These are phyloP conservation scores for Drosophila phalerata DNA, from an alignment of 2,888 invertebrate species.

Conservation along the genomic window DNA sequence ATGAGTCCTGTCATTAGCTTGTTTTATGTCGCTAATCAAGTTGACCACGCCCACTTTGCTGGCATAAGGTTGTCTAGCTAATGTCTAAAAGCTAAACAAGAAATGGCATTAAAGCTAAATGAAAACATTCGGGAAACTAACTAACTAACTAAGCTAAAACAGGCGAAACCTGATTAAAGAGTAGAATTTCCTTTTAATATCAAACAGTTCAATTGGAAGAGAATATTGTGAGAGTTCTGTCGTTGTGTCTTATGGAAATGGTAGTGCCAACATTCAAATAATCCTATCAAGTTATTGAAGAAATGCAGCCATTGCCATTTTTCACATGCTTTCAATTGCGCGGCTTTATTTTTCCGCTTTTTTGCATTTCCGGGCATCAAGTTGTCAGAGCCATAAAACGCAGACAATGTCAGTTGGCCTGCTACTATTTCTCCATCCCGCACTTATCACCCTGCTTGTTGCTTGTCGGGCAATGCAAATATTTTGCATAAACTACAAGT, in stretches of 20 bases:
- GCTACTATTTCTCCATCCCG: not conserved
- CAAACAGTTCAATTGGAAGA: not conserved
- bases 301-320: conserved; percentile 26
- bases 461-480: conserved; percentile 54
- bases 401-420: conserved; percentile 26
- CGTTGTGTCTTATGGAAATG: not conserved
- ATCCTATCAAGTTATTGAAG: conserved; percentile 21
- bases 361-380: conserved; percentile 24
- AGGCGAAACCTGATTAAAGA: not conserved
- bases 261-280: conserved; percentile 7
- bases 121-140: not conserved
- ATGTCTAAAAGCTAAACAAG: conserved; percentile 2
- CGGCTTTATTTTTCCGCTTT: conserved; percentile 17
- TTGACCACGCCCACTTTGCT: conserved; percentile 42
- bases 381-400: conserved; percentile 33
- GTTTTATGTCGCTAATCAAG: conserved; percentile 76
- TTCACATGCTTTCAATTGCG: conserved; percentile 25
- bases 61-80: not conserved
- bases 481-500: conserved; percentile 58
- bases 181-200: not conserved
- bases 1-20: conserved; percentile 74
- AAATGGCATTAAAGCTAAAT: conserved; percentile 15
- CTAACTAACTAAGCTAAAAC: not conserved
- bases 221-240: not conserved
- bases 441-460: conserved; percentile 23